These are phyloP conservation scores for Melitaea athalia DNA, from an alignment of 2,888 invertebrate species.

Conservation along the genomic window DNA sequence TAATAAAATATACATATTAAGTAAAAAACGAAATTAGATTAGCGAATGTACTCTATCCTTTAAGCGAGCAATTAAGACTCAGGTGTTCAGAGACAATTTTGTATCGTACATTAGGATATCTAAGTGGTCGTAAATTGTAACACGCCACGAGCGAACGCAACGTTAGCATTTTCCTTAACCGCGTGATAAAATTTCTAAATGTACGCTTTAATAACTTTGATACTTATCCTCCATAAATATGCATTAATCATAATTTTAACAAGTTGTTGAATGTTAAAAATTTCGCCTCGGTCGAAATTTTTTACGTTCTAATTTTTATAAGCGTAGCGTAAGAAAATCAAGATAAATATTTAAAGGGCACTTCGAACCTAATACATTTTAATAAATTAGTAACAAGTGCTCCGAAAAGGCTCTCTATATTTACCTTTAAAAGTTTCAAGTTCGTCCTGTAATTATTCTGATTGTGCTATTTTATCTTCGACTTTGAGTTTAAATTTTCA, in stretches of 20 bases:
- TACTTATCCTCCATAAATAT: neutral
- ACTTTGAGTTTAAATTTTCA: slow-evolving; percentile 1
- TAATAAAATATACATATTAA: neutral
- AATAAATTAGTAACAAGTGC: slow-evolving; percentile 10
- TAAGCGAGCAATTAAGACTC: slow-evolving; percentile 26
- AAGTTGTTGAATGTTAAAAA: neutral
- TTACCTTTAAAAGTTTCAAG: slow-evolving; percentile 16
- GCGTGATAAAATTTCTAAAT: neutral
- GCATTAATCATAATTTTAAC: neutral
- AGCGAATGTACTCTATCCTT: slow-evolving; percentile 1
- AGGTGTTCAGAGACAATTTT: slow-evolving; percentile 27
- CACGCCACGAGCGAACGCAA: neutral
- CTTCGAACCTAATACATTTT: neutral
- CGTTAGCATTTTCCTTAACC: neutral
- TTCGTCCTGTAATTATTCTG: slow-evolving; percentile 21
- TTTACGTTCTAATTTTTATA: neutral
- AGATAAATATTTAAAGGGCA: slow-evolving; percentile 7
- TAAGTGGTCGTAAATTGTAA: slow-evolving; percentile 28
- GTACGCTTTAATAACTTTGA: neutral
- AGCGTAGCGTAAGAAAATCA: neutral
- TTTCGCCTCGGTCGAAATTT: neutral
- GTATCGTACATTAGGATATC: slow-evolving; percentile 20
- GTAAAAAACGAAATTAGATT: slow-evolving; percentile 1
- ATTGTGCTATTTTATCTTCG: slow-evolving; percentile 17
- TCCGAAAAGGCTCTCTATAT: slow-evolving; percentile 17